These are phyloP conservation scores for Anoncus sp. DNA, from an alignment of 2,888 invertebrate genomes.

Conservation along the genomic window DNA sequence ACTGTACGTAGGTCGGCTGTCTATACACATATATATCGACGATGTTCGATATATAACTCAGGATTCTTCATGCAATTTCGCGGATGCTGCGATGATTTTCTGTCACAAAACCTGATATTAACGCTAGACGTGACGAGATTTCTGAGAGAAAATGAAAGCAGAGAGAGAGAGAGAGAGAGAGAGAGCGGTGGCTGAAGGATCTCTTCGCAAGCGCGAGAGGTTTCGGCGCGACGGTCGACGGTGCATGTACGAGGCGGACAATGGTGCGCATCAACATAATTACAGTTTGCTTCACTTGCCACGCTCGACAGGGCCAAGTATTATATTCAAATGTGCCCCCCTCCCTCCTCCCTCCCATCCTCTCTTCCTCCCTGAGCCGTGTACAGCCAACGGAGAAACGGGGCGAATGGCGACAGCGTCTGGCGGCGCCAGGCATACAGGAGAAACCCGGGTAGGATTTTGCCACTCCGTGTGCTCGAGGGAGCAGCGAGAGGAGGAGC, in stretches of 20 bases:
- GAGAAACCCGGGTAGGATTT: constrained; percentile 59
- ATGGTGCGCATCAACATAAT: constrained; percentile 82
- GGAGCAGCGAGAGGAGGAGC: constrained; percentile 50
- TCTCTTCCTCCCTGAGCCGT: no score
- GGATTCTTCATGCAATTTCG: constrained; percentile 58
- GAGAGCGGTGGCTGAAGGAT: constrained; percentile 27
- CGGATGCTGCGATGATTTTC: constrained; percentile 63
- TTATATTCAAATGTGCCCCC: constrained; percentile 81
- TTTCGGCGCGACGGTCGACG: constrained; percentile 71
- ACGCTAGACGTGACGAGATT: constrained; percentile 63
- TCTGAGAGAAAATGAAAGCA: constrained; percentile 20
- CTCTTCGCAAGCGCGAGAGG: constrained; percentile 63
- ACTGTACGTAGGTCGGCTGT: constrained; percentile 6
- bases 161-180: constrained; percentile 18
- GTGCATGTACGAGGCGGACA: constrained; percentile 74
- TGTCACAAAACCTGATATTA: constrained; percentile 61
- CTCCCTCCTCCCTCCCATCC: no score
- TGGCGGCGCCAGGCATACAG: constrained; percentile 63
- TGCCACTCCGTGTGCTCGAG: constrained; percentile 63
- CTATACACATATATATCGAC: neutral
- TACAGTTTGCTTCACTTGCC: constrained; percentile 80
- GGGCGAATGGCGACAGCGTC: constrained; percentile 63
- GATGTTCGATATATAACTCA: constrained; percentile 19
- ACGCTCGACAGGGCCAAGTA: constrained; percentile 74
- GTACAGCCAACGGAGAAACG: constrained; percentile 65